A percentile compares a stretch with the other conserved stretches of the same genome.
These are phyloP conservation scores for Phacellophora camtschatica DNA, from an alignment of 30 jellyfish, hydroid and myxozoan species.

Conservation along the genomic window DNA sequence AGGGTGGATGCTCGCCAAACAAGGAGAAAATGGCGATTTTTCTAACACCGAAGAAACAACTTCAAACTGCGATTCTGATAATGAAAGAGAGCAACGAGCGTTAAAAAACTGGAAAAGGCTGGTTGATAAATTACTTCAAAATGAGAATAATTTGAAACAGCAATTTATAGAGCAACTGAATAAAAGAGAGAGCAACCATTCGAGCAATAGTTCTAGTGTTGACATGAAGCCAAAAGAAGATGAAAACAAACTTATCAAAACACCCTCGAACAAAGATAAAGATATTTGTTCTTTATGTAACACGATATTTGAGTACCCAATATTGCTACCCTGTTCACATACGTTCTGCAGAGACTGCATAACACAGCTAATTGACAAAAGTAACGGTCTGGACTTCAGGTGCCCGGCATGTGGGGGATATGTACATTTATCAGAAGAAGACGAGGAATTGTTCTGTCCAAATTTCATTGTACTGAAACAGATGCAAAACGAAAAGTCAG, in stretches of 20 bases:
- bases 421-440: slow-evolving; percentile 65
- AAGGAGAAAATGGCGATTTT: background rate
- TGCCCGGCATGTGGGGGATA: slow-evolving; percentile 84
- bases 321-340: slow-evolving; percentile 83
- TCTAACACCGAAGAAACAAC: background rate
- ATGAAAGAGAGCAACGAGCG: background rate
- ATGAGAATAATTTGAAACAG: background rate
- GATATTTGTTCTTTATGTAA: slow-evolving; percentile 73
- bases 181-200: background rate
- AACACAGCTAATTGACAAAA: slow-evolving; percentile 71
- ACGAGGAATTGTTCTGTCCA: slow-evolving; percentile 98
- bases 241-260: background rate
- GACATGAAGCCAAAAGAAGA: background rate
- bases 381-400: slow-evolving; percentile 49
- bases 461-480: slow-evolving; percentile 69
- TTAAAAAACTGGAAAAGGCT: slow-evolving; percentile 1
- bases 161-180: background rate
- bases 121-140: background rate
- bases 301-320: slow-evolving; percentile 67
- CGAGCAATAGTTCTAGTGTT: background rate
- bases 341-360: slow-evolving; percentile 96
- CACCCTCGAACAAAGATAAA: background rate
- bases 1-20: background rate
- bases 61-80: background rate
- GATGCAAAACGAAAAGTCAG: slow-evolving; percentile 8